These are phyloP conservation scores for Patella depressa DNA, from an alignment of 2,888 invertebrate genomes.

Conservation along the genomic window DNA sequence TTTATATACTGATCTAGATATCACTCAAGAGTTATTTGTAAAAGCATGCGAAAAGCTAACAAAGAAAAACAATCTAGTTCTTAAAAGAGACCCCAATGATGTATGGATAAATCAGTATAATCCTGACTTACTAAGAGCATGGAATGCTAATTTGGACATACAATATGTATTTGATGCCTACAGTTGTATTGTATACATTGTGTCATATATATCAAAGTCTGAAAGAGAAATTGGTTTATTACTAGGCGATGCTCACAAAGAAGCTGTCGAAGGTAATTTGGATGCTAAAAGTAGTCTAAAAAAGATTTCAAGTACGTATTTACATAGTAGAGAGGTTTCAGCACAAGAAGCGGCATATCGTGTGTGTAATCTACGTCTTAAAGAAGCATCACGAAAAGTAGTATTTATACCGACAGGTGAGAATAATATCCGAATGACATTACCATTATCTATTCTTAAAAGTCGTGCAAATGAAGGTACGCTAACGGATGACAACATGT, in stretches of 20 bases:
- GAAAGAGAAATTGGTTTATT: slow-evolving; percentile 32
- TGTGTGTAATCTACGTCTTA: slow-evolving; percentile 27
- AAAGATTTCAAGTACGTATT: slow-evolving; percentile 24
- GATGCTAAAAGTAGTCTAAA: slow-evolving; percentile 27
- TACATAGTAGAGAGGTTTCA: slow-evolving; percentile 34
- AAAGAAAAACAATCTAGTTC: background rate
- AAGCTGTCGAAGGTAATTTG: slow-evolving; percentile 27
- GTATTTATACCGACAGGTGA: slow-evolving; percentile 29
- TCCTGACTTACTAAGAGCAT: background rate
- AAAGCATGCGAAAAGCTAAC: background rate
- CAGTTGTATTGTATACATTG: slow-evolving; percentile 37
- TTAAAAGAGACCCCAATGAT: slow-evolving; percentile 15
- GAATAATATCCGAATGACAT: background rate
- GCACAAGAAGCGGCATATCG: slow-evolving; percentile 33
- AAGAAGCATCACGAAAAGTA: slow-evolving; percentile 28
- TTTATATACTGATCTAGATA: background rate
- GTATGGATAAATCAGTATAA: slow-evolving; percentile 26
- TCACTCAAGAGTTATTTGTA: background rate
- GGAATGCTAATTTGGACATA: slow-evolving; percentile 18
- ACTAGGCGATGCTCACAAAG: slow-evolving; percentile 26
- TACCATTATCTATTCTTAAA: background rate
- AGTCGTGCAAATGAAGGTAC: background rate
- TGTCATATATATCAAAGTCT: slow-evolving; percentile 45
- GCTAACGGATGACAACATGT: background rate
- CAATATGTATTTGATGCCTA: slow-evolving; percentile 27